Base-by-base conservation (phyloP, 2,888 invertebrate species). In the Orthonevra nobilis region DNA sequence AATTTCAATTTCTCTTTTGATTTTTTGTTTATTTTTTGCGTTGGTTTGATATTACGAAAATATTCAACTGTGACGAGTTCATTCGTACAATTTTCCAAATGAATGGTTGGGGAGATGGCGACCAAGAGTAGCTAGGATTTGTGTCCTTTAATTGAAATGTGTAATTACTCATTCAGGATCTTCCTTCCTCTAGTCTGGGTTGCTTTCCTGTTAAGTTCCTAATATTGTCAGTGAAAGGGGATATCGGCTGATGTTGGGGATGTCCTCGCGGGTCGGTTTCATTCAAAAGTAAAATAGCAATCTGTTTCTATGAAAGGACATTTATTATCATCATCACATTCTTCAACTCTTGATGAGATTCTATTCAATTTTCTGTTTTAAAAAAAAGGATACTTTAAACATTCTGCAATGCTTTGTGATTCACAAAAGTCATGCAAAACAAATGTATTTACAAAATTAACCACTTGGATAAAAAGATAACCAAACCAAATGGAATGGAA, bases 61-160 rank as follows among this genome's bases (percentile, higher is more conserved):
- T 42, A 79, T 73, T 79, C 77, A 73, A 48, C 73, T 79, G 73
- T 66, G 60, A 79, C 58, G 72, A 52, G 64, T 77, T 77, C 64
- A 77, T 72, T 72, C 58, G 60, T 60, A 66, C 73, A 64, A 73
- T 79, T 79, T 79, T 73, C 72, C 77, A 73, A 79, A 73, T 73
- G 72, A 79, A 66, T 79, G 58, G 60, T 48, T 30, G 15, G 36
- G 36, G 30, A 14, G 52, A 44, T 40, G 52, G 40, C 19, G 42
- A 19, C 38, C 12, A 30, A 38, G 19, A 48, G 58, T 54, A 64
- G 60, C 58, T 40, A 46, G 73, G 66, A 79, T 66, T 66, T 64
- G 54, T 64, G 66, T 60, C 38, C 52, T 52, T 66, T 79, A 79
- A 79, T 79, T 79, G 77, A 79, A 79, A 79, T 73, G 66, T 73